Conservation (phyloP, 2,113 vertebrate species). For the Anoura caudifer region DNA sequence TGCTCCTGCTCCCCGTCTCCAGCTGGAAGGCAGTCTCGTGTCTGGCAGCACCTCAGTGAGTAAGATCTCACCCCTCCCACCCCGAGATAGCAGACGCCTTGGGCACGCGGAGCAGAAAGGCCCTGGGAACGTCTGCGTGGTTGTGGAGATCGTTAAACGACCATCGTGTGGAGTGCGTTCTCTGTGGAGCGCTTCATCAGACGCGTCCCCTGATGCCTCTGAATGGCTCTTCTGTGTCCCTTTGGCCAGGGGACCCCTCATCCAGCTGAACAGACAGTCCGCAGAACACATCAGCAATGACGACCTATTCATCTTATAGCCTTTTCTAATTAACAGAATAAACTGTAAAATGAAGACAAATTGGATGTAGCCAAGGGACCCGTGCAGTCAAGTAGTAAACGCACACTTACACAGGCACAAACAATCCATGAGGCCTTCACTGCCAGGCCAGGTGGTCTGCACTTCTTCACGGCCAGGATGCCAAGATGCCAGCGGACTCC, state of each 20-base stretch:
- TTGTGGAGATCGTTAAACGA: slow-evolving; percentile 62
- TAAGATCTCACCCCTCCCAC: not conserved
- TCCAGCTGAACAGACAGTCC: slow-evolving; percentile 26
- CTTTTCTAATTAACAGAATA: slow-evolving; percentile 79
- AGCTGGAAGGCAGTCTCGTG: not conserved
- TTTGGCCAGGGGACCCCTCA: slow-evolving; percentile 1
- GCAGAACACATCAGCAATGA: slow-evolving; percentile 51
- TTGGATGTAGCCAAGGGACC: slow-evolving; percentile 68
- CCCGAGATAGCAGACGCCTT: too few species aligned
- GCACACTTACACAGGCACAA: not conserved
- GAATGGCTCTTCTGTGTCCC: slow-evolving; percentile 52
- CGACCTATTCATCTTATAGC: slow-evolving; percentile 77
- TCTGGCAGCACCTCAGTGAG: not conserved
- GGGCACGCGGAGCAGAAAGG: not conserved
- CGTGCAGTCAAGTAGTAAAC: slow-evolving; percentile 44
- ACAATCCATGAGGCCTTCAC: not conserved
- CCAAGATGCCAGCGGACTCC: not conserved
- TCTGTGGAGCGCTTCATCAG: slow-evolving; percentile 32
- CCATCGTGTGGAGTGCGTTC: slow-evolving; percentile 24
- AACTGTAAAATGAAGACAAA: slow-evolving; percentile 76
- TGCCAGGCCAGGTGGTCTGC: not conserved
- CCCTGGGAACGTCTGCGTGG: not conserved
- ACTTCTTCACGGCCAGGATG: not conserved
- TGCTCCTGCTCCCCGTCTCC: too few species aligned
- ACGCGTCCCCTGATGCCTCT: not conserved